Base-by-base conservation (phyloP, 1,140 invertebrate genomes). In the Triops cancriformis region DNA sequence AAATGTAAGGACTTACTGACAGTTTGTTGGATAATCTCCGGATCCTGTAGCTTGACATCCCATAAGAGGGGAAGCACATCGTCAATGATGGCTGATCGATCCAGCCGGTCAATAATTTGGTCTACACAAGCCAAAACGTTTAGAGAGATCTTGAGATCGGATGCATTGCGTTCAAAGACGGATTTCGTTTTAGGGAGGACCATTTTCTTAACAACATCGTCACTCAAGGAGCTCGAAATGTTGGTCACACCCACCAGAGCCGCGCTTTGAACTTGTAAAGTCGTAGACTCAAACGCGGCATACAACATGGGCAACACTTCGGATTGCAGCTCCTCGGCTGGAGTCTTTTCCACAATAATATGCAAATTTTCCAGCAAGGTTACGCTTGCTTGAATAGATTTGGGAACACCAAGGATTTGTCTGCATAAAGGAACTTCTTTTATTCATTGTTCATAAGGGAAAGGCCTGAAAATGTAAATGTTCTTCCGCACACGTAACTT, bases 241-340 rank as follows among this genome's bases (percentile, higher is more conserved):
- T 94, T 93, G 42, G 93, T 89, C 1, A 97, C 91, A 18, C 95
- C 94, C 75, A 94, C 90, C 73, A 98, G 88, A 1, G 95, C 94
- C n/a, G 95, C 93, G 81, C 91, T 92, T 93, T 97, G 94, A 78
- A 97, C 93, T 87, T 96, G 94, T 80, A 93, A 91, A n/a, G 92
- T 95, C 45, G 92, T 91, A 81, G 92, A 95, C 82, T 98, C 95
- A 81, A 98, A 92, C 27, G 94, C 92, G 77, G 88, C 90, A 85
- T 93, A 97, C 10, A 98, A 86, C 86, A 98, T 89, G 6, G 94
- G 94, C 77, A 98, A 85, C 28, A 98, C 90, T 80, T 97, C 94
- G 11, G 87, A 87, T 79, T 86, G 84, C 28, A 95, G 88, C 77
- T 96, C 93, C 26, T 94, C 91, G 27, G 89, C 85, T 10, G 91